Conservation (phyloP, 2,797 vertebrate species). For the Melopsittacus undulatus region DNA sequence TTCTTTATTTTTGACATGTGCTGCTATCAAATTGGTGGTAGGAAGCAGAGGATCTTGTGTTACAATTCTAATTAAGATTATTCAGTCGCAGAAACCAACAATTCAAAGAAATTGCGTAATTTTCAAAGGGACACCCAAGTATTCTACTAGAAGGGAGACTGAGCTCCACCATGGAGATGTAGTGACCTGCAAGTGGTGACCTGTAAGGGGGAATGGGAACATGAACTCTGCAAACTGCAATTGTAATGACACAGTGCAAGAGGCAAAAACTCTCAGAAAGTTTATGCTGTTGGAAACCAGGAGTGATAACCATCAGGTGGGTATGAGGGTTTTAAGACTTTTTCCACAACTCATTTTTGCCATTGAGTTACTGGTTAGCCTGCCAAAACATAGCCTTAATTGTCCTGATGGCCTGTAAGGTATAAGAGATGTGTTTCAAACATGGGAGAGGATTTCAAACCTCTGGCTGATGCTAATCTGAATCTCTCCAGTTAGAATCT, state of each 20-base stretch:
- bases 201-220: background rate
- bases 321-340: background rate
- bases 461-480: background rate
- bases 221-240: background rate
- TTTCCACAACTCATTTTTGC: background rate
- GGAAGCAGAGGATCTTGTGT: background rate
- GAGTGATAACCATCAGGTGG: background rate
- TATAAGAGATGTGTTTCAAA: background rate
- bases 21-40: background rate
- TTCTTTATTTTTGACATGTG: background rate
- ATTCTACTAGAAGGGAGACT: background rate
- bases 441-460: background rate
- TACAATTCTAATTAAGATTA: background rate
- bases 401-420: background rate
- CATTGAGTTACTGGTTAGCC: background rate
- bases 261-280: background rate
- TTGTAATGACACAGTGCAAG: background rate
- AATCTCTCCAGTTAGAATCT: background rate
- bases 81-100: background rate
- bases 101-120: background rate
- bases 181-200: background rate
- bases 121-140: background rate
- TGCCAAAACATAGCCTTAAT: background rate
- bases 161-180: background rate
- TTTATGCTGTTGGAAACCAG: background rate